These are phyloP conservation scores for Peucedramus taeniatus DNA, from an alignment of 2,113 vertebrate genomes.

Conservation along the genomic window DNA sequence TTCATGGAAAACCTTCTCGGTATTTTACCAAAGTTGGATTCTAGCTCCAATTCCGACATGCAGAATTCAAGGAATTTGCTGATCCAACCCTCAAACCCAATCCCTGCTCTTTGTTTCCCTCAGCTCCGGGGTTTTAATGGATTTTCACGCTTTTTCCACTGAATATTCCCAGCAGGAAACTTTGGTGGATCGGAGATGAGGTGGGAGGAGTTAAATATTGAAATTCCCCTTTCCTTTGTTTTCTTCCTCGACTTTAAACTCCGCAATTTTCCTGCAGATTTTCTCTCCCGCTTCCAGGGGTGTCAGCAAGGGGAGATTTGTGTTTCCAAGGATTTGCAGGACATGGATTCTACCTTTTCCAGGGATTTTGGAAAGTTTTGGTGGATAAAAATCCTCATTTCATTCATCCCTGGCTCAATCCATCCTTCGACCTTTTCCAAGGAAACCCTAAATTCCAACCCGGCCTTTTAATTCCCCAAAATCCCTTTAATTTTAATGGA, in stretches of 20 bases:
- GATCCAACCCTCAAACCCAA: neutral
- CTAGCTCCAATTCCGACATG: fast-evolving
- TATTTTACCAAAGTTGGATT: neutral
- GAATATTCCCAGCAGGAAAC: neutral
- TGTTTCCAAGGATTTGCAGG: neutral
- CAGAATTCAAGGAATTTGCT: neutral
- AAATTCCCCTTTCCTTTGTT: neutral
- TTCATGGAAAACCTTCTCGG: too few species aligned
- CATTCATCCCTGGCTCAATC: fast-evolving
- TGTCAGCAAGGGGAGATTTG: neutral
- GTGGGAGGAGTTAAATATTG: neutral
- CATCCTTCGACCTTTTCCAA: neutral
- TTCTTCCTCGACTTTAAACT: neutral
- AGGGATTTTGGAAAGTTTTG: neutral
- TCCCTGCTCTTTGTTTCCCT: neutral
- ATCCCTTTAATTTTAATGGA: neutral
- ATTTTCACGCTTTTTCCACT: neutral
- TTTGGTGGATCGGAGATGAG: neutral
- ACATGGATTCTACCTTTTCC: neutral
- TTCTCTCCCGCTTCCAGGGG: neutral
- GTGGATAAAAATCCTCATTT: neutral
- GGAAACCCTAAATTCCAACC: neutral
- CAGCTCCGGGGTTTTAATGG: neutral
- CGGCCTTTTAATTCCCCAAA: neutral
- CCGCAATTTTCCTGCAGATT: fast-evolving